Evolutionary conservation across 1,140 invertebrate species (phyloP), one percentile per base, ranked within the genome.

Genomic region (Galleria mellonella): DNA sequence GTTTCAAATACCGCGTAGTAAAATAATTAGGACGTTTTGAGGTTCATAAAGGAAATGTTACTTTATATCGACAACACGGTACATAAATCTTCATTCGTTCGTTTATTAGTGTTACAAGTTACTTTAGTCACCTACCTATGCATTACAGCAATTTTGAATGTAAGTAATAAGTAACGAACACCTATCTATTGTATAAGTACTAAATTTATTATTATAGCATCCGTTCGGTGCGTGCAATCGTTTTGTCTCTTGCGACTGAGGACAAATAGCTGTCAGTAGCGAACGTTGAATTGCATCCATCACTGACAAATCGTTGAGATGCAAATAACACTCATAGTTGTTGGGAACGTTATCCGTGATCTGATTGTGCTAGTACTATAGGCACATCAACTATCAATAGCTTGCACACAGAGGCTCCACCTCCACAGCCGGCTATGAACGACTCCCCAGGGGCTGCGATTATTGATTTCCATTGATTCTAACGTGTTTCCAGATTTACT

Each of bases 1-100:
- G 82, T 76, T 68, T 66, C 74, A 45, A n/a, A n/a, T 69, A 54
- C 61, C 67, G 70, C 66, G 61, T 63, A 58, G 66, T 66, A 62
- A 70, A 66, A 81, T 85, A 85, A 85, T 85, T 85, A 85, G 82
- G 77, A 83, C 77, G 73, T 85, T 85, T 85, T 85, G 78, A 85
- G 72, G 71, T 79, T 85, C 78, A 83, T 83, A 82, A 83, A 82
- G 78, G 76, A 79, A 83, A 58, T 71, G 75, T 82, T 82, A 76
- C 74, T 84, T 81, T 81, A 83, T 81, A 84, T 84, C 81, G 81
- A 84, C 81, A 83, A 78, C 65, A 71, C 74, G 73, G 58, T 49
- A 77, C 74, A 78, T 84, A 81, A 84, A 84, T 84, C 78, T 84
- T 81, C 70, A 81, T 83, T 79, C 72, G 66, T 62, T 54, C 55